Base-by-base conservation (phyloP, 2,113 vertebrate species). In the Cettia cetti region DNA sequence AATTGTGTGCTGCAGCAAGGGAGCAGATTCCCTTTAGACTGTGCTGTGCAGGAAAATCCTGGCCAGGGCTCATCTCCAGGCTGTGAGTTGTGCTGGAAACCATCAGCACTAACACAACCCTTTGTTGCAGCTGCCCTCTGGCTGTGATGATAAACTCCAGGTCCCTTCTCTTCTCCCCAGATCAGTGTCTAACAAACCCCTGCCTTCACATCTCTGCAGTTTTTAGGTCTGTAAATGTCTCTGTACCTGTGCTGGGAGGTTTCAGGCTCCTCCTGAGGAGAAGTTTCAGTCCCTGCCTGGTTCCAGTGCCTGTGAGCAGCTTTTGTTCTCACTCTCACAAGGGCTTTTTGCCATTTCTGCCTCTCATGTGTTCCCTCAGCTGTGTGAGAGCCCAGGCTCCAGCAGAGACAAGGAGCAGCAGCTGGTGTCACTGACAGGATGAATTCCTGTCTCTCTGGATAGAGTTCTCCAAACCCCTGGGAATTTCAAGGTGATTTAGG, bases 341-440 rank as follows among this genome's bases (percentile, higher is more conserved):
- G 85, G 88, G 85, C 78, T 86, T 92, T 84, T 49, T 92, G 92
- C 92, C 64, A 27, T 78, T 90, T 70, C 86, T 92, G 87, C 54
- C 75, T 94, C 86, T 57, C 10, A 2, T 45, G 74, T 1, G 10
- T 74, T 77, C 85, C 45, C 82, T 91, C 35, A 90, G 87, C 94
- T 75, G 79, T 75, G 79, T 33, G 80, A 91, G 85, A 86, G 5
- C 49, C 0, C 27, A 66, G 84, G 7, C 53, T 90, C 91, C 93
- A 80, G 85, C 94, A 89, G 89, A 53, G 95, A 12, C 8, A 7
- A 30, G 0, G n/a, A 92, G 83, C 90, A 95, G 89, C 65, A 90
- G 94, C 88, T 95, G 77, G 2, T 5, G 23, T 75, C 88, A 19
- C 79, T 94, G 76, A 52, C 76, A 71, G 90, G 56, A 75, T 83